Conservation (phyloP, 2,113 vertebrate genomes). For the Rhabdornis inornatus region DNA sequence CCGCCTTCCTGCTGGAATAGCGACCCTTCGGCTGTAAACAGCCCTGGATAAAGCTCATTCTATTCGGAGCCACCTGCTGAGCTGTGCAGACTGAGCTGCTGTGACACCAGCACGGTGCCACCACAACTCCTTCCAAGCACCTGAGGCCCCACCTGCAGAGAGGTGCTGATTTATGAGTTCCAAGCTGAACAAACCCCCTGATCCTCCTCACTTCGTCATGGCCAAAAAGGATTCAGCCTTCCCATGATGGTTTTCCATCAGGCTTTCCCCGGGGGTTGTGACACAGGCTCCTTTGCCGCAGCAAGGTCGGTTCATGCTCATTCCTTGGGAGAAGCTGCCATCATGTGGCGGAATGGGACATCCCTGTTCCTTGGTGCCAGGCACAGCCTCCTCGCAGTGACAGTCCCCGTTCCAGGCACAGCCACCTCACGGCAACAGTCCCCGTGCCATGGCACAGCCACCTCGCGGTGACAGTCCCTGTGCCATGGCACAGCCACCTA, state of each 20-base stretch:
- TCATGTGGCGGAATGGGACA: slow-evolving; percentile 47
- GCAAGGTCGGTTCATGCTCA: background rate
- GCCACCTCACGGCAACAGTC: rapidly evolving
- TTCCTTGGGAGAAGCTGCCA: slow-evolving; percentile 62
- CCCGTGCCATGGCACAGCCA: rapidly evolving
- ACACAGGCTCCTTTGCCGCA: background rate
- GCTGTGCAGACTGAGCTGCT: background rate
- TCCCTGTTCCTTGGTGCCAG: background rate
- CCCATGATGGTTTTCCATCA: rapidly evolving
- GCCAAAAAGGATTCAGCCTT: background rate
- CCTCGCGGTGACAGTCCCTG: rapidly evolving
- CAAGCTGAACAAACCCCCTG: background rate
- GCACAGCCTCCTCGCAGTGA: background rate
- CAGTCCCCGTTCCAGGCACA: no score
- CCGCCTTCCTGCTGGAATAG: background rate
- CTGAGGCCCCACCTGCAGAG: background rate
- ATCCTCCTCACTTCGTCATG: background rate
- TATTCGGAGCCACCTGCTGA: background rate
- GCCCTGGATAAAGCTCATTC: background rate
- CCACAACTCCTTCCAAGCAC: background rate
- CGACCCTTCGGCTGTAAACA: background rate
- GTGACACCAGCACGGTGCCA: background rate
- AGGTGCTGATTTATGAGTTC: background rate
- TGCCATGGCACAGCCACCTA: background rate
- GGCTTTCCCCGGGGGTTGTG: background rate